Evolutionary conservation across 2,797 vertebrate species (phyloP), one percentile per base, ranked within the genome.

Genomic region (Neomorphus geoffroyi): DNA sequence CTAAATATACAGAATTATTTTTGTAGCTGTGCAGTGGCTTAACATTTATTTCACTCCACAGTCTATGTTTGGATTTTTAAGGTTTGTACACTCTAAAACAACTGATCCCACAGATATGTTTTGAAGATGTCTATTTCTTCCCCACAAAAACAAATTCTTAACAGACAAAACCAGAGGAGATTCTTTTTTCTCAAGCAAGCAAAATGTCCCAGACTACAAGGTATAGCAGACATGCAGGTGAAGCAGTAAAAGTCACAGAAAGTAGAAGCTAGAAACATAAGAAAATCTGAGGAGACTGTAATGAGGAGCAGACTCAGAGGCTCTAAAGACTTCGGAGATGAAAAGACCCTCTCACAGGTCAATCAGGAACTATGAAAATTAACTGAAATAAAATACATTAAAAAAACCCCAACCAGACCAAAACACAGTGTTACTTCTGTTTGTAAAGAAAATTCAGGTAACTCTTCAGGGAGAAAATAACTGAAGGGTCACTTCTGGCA

Each of bases 101-200:
- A 80, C 6, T 2, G 0, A 51, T 64, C 11, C 13, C 62, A 13
- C 8, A 71, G 12, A n/a, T 18, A 1, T 62, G 2, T 2, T 90
- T 80, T 82, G 72, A 69, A 26, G 11, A 48, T n/a, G 27, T 12
- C 11, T 46, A 3, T 62, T 73, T 84, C 65, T 89, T 53, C 5
- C 6, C 7, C 13, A 37, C 27, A 61, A n/a, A 33, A 73, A 4
- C 9, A 64, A 72, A 33, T 45, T 50, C 11, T n/a, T n/a, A n/a
- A n/a, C n/a, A n/a, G n/a, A n/a, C n/a, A n/a, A n/a, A n/a, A n/a
- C n/a, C n/a, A n/a, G n/a, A n/a, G 18, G 12, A 58, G 13, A 58
- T 67, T 74, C 23, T 58, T 74, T 1, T 1, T 11, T 87, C 24
- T 9, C 15, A 50, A 35, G 21, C 7, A 73, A 81, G 23, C 0